Percentiles rank a stretch among this genome's conserved stretches.
phyloP scores from a whole-genome alignment of 1,140 invertebrate genomes.

The Arion vulgaris region DNA sequence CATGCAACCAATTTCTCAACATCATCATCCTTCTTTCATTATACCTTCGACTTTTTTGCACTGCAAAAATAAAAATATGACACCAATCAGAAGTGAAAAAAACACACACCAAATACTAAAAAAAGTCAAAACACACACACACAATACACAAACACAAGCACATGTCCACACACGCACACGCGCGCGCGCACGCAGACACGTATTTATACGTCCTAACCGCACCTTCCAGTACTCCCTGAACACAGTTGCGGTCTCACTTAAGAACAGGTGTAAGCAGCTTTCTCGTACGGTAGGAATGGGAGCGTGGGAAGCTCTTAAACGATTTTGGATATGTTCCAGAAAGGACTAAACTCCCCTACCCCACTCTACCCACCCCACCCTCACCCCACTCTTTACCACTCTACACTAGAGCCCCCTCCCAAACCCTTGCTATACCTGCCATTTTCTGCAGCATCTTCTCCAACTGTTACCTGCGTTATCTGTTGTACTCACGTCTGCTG shows the following conservation, averaged over 20 bases:
- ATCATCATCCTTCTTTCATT: neutral
- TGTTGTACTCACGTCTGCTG: too few relatives aligned
- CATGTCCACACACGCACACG: neutral
- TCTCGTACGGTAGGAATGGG: neutral
- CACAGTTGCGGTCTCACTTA: slow-evolving; percentile 2
- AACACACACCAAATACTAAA: too few relatives aligned
- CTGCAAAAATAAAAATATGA: too few relatives aligned
- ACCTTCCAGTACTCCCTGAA: slow-evolving; percentile 28
- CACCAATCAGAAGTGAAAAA: too few relatives aligned
- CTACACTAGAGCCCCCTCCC: too few relatives aligned
- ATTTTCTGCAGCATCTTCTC: too few relatives aligned
- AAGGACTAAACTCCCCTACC: neutral
- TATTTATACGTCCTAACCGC: neutral
- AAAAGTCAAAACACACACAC: neutral
- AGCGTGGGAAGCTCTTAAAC: neutral
- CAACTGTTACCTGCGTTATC: too few relatives aligned
- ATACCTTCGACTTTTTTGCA: too few relatives aligned
- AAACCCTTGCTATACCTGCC: too few relatives aligned
- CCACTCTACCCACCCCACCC: neutral
- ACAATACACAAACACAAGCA: neutral
- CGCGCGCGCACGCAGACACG: neutral
- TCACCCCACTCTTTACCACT: too few relatives aligned
- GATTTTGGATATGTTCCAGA: neutral
- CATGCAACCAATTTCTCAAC: slow-evolving; percentile 32
- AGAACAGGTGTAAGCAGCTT: neutral